Percentiles rank a stretch among this genome's conserved stretches.
Conservation (phyloP, 2,797 vertebrate species). For the Salarias fasciatus region DNA sequence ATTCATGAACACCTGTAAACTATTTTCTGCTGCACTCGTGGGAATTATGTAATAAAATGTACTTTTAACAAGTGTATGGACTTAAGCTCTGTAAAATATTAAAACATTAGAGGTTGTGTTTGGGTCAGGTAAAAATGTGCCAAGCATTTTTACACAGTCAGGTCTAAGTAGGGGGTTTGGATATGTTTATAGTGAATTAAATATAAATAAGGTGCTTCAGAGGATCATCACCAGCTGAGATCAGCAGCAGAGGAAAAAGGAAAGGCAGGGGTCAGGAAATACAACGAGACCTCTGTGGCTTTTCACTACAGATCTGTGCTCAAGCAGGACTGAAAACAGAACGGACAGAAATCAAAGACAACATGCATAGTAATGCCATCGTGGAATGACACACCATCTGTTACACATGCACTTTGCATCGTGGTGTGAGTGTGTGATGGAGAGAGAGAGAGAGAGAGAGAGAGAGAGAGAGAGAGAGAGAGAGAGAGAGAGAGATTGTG, state of each 20-base stretch:
- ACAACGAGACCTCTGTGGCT: conserved; percentile 62
- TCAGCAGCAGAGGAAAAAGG: conserved; percentile 33
- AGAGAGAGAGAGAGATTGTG: conserved; percentile 9
- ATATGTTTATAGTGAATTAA: conserved; percentile 16
- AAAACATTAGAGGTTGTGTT: conserved; percentile 7
- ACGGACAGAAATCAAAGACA: conserved; percentile 64
- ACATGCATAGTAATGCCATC: conserved; percentile 78
- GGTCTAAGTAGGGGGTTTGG: not conserved
- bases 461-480: conserved; percentile 18
- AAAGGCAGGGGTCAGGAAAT: conserved; percentile 45
- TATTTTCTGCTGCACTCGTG: conserved; percentile 26
- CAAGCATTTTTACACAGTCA: not conserved
- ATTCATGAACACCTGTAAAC: conserved; percentile 15
- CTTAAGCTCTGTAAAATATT: conserved; percentile 24
- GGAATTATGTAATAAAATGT: conserved; percentile 43
- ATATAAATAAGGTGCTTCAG: conserved; percentile 27
- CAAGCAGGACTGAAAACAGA: conserved; percentile 74
- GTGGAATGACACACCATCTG: conserved; percentile 63
- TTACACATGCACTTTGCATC: conserved; percentile 70
- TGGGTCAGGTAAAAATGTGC: conserved; percentile 1
- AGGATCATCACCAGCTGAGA: conserved; percentile 40
- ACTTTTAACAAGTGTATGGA: conserved; percentile 14
- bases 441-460: conserved; percentile 37
- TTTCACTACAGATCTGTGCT: conserved; percentile 60
- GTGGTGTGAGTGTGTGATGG: conserved; percentile 56